A percentile compares a stretch with the other conserved stretches of the same genome.
Evolutionary conservation across 2,797 vertebrate species (phyloP).

Genomic region (Botia almorhae): DNA sequence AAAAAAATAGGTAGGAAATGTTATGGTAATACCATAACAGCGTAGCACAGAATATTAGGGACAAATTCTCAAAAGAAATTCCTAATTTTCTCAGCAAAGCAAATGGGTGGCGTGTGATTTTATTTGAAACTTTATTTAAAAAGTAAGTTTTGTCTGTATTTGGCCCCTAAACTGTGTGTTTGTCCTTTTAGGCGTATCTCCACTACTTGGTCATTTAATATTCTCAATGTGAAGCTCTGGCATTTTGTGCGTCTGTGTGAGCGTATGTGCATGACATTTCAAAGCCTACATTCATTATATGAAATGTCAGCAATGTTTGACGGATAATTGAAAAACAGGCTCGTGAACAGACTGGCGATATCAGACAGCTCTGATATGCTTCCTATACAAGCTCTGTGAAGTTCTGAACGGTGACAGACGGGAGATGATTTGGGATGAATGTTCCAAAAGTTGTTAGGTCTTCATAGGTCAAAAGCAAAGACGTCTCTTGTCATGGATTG

Average conservation of each 20-base stretch:
- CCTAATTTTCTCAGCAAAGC: not conserved
- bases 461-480: slow-evolving; percentile 22
- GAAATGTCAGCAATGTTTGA: slow-evolving; percentile 46
- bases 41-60: not conserved
- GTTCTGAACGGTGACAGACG: slow-evolving; percentile 1
- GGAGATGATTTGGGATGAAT: slow-evolving; percentile 29
- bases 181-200: not conserved
- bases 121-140: too few species aligned
- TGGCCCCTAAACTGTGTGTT: slow-evolving; percentile 2
- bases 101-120: not conserved
- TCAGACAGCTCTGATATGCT: not conserved
- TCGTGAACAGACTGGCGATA: slow-evolving; percentile 13
- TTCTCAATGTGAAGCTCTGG: slow-evolving; percentile 14
- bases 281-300: slow-evolving; percentile 49
- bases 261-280: slow-evolving; percentile 46
- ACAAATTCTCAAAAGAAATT: not conserved
- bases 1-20: not conserved
- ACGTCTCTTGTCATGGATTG: not conserved
- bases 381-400: not conserved
- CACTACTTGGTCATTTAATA: slow-evolving; percentile 8
- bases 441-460: slow-evolving; percentile 18
- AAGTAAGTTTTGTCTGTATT: not conserved
- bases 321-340: slow-evolving; percentile 34
- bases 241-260: slow-evolving; percentile 5
- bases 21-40: not conserved